These are phyloP conservation scores for Crematogaster levior DNA, from an alignment of 2,888 invertebrate species.

Conservation along the genomic window DNA sequence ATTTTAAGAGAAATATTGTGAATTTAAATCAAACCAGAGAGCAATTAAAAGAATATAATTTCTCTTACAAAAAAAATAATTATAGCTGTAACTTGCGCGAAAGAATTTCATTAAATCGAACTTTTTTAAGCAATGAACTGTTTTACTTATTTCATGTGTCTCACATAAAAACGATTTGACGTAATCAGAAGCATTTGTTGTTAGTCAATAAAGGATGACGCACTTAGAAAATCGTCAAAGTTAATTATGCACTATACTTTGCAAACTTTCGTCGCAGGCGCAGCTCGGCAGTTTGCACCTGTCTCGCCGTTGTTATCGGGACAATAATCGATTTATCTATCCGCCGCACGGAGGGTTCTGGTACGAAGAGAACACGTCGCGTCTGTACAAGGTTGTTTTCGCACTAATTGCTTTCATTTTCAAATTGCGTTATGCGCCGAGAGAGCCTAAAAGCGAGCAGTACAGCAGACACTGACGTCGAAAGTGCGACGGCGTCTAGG, in stretches of 20 bases:
- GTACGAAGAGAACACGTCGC: constrained; percentile 27
- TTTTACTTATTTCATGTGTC: not conserved
- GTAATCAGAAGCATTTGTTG: not conserved
- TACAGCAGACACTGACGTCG: constrained; percentile 59
- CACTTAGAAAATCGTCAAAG: constrained; percentile 28
- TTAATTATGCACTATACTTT: constrained; percentile 33
- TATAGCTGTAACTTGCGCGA: too few species aligned
- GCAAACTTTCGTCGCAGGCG: constrained; percentile 18
- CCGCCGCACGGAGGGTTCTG: constrained; percentile 36
- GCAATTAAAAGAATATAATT: not conserved
- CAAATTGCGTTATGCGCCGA: constrained; percentile 63
- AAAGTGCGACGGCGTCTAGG: constrained; percentile 55
- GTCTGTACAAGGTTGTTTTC: constrained; percentile 68
- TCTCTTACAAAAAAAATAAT: not conserved
- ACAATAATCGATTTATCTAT: constrained; percentile 69
- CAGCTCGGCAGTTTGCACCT: constrained; percentile 6
- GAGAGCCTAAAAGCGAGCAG: constrained; percentile 73
- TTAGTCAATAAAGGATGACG: not conserved
- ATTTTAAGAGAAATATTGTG: not conserved
- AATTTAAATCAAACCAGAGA: not conserved
- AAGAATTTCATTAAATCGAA: not conserved
- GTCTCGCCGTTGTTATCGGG: constrained; percentile 57
- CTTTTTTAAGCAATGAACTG: not conserved
- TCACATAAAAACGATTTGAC: not conserved
- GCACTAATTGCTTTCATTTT: constrained; percentile 73